phyloP scores from a whole-genome alignment of 2,797 vertebrate genomes.

The Myiotriccus ornatus region DNA sequence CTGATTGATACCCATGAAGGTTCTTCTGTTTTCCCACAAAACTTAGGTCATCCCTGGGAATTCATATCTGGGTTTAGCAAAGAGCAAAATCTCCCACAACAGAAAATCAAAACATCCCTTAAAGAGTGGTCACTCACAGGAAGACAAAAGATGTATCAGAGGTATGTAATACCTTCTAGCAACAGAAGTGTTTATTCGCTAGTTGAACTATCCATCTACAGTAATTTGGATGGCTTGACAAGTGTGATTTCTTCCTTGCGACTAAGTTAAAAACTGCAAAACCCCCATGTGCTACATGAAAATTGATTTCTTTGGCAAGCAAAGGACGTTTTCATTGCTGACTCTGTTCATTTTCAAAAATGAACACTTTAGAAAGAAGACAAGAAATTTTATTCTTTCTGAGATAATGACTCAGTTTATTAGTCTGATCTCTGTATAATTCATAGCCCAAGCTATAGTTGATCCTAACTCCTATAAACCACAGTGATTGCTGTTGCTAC shows the following conservation, averaged over 20 bases:
- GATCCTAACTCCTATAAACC: neutral
- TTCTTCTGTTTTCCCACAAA: neutral
- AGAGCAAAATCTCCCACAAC: neutral
- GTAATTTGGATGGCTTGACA: neutral
- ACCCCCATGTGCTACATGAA: neutral
- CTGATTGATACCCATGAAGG: neutral
- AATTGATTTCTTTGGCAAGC: neutral
- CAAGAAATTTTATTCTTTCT: neutral
- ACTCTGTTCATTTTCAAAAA: constrained; percentile 2
- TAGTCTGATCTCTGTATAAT: neutral
- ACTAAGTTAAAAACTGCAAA: neutral
- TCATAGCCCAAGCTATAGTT: neutral
- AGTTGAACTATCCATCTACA: neutral
- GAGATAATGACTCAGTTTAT: neutral
- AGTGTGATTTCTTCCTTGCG: neutral
- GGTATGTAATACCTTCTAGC: neutral
- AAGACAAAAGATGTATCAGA: neutral
- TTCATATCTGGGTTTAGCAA: neutral
- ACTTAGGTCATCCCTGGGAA: neutral
- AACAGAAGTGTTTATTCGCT: neutral
- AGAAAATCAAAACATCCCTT: neutral
- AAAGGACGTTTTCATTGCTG: neutral
- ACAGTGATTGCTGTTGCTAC: neutral
- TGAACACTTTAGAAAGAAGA: neutral
- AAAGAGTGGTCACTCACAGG: neutral